Evolutionary conservation across 1,140 invertebrate species (phyloP), one percentile per base, ranked within the genome.

Genomic region (Drosophila auraria): DNA sequence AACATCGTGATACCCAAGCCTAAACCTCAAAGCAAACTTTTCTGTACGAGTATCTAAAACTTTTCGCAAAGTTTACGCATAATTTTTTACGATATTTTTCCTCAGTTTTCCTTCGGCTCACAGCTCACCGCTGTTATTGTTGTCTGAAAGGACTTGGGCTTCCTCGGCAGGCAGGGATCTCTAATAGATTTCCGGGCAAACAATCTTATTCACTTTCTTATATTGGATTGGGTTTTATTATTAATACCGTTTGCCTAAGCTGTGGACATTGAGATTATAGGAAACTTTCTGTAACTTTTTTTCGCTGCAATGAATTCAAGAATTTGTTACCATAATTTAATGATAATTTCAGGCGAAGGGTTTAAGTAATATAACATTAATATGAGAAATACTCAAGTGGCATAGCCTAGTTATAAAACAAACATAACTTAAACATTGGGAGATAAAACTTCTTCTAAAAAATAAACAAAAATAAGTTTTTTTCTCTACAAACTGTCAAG

Each of bases 81-180:
- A 78, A 78, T 78, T 71, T 78, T 78, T 78, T 71, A 71, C 58
- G 76, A 78, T 78, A 71, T 78, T 78, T 69, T 78, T 61, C 63
- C 42, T 56, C 63, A 61, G 64, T 54, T 56, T 59, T 60, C 20
- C 73, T 50, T 15, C 8, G 33, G 5, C 25, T 36, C 9, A 36
- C 51, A 17, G 9, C 44, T 66, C 30, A 71, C 50, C 23, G 50
- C 42, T 69, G 47, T 30, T 66, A 23, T 77, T 77, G 45, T 75
- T 65, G 70, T 56, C 15, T 36, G 33, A 20, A 44, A 45, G 42
- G 53, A 74, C 59, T 69, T 54, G 1, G 33, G 3, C 33, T 23
- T 23, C 14, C 33, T 23, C 12, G 44, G n/a, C 53, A 40, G 49
- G 9, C 53, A 33, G 12, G 66, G 54, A 72, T 72, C 30, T 60